A percentile compares a stretch with the other conserved stretches of the same genome.
Evolutionary conservation across 2,888 invertebrate species (phyloP).

Genomic region (Tachina lurida): DNA sequence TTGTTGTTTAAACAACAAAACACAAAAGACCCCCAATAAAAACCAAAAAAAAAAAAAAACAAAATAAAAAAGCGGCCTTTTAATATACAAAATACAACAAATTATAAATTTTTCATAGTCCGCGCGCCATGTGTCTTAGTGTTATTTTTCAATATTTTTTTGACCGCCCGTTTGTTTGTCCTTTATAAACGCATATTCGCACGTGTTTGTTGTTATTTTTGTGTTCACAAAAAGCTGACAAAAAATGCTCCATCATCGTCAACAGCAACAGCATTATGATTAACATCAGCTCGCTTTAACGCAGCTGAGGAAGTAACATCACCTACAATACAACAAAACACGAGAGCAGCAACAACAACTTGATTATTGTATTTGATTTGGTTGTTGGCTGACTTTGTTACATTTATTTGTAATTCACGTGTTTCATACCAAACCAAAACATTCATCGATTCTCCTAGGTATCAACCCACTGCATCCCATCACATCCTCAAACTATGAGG

Average conservation of each 20-base stretch:
- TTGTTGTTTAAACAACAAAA: slow-evolving; percentile 54
- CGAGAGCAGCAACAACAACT: slow-evolving; percentile 7
- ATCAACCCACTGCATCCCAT: not conserved
- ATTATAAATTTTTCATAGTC: slow-evolving; percentile 57
- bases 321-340: not conserved
- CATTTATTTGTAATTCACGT: slow-evolving; percentile 71
- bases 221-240: not conserved
- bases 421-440: slow-evolving; percentile 62
- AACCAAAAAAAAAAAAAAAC: not conserved
- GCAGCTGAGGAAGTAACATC: slow-evolving; percentile 31
- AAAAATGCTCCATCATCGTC: slow-evolving; percentile 42
- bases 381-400: slow-evolving; percentile 54
- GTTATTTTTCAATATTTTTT: slow-evolving; percentile 53
- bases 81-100: slow-evolving; percentile 42
- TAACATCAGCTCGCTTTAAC: slow-evolving; percentile 20
- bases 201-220: slow-evolving; percentile 64
- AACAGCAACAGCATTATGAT: slow-evolving; percentile 39
- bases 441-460: slow-evolving; percentile 17
- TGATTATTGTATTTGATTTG: slow-evolving; percentile 44
- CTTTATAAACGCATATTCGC: slow-evolving; percentile 53
- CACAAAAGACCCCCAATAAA: slow-evolving; percentile 14
- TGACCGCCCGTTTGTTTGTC: slow-evolving; percentile 52
- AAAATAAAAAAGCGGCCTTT: slow-evolving; percentile 20
- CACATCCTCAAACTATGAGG: not conserved
- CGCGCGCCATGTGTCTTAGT: slow-evolving; percentile 64